These are phyloP conservation scores for Limnephilus marmoratus DNA, from an alignment of 2,888 invertebrate genomes.

Conservation along the genomic window DNA sequence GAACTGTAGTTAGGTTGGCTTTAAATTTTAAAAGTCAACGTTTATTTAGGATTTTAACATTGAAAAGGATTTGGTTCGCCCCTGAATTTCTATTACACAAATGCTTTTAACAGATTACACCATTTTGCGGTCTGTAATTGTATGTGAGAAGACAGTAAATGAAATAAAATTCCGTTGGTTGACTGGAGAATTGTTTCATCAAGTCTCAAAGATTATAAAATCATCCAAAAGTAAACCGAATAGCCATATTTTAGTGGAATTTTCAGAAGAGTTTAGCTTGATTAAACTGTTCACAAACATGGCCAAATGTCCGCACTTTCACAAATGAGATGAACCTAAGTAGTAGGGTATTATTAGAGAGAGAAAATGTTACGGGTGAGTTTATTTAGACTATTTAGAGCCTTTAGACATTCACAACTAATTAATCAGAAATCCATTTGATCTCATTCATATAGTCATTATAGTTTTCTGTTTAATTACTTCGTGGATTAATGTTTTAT, in stretches of 20 bases:
- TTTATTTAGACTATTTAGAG: too few species aligned
- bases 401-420: too few species aligned
- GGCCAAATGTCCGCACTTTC: background rate
- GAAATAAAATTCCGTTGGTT: background rate
- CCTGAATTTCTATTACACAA: background rate
- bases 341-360: too few species aligned
- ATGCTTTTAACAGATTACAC: constrained; percentile 6
- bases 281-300: background rate
- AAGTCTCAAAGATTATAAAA: background rate
- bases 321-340: background rate
- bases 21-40: background rate
- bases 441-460: background rate
- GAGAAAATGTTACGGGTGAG: too few species aligned
- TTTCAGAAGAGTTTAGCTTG: background rate
- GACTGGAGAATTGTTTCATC: background rate
- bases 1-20: background rate
- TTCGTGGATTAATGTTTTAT: too few species aligned
- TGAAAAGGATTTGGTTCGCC: background rate
- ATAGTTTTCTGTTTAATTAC: background rate
- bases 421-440: too few species aligned
- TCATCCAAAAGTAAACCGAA: background rate
- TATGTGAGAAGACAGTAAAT: background rate
- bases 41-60: background rate
- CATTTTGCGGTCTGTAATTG: background rate
- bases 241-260: background rate